Evolutionary conservation across 2,888 invertebrate genomes (phyloP).

Genomic region (Lissonota sp.): DNA sequence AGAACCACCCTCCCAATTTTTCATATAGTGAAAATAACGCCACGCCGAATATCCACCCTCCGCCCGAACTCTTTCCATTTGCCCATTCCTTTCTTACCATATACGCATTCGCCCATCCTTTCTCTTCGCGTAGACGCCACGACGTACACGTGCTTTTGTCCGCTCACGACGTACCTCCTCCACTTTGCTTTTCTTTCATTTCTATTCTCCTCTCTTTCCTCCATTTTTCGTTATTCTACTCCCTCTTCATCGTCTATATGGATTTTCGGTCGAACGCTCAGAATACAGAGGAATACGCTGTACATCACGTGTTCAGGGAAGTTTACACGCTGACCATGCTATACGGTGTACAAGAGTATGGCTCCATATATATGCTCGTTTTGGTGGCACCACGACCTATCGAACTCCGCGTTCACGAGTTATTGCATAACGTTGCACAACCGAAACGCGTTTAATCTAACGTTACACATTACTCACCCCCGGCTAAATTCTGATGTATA

Average conservation of each 20-base stretch:
- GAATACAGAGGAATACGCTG: too few relatives aligned
- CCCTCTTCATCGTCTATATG: too few relatives aligned
- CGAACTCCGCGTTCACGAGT: conserved; percentile 61
- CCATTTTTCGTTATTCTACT: conserved; percentile 55
- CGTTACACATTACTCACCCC: conserved; percentile 53
- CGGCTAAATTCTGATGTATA: not conserved
- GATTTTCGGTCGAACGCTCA: too few relatives aligned
- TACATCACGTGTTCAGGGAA: too few relatives aligned
- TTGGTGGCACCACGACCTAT: conserved; percentile 43
- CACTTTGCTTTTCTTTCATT: conserved; percentile 40
- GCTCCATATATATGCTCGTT: too few relatives aligned
- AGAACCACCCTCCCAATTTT: conserved; percentile 69
- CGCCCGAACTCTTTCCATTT: not conserved
- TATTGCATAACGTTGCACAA: conserved; percentile 67
- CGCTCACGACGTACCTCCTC: conserved; percentile 67
- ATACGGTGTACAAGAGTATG: too few relatives aligned
- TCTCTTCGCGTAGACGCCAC: conserved; percentile 41
- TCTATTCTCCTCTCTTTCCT: conserved; percentile 64
- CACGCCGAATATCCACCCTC: conserved; percentile 76
- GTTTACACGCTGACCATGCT: too few relatives aligned
- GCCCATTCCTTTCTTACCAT: conserved; percentile 25
- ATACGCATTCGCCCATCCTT: conserved; percentile 22
- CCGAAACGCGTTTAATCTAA: conserved; percentile 62
- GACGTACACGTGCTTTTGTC: conserved; percentile 64
- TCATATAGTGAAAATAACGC: conserved; percentile 74